Conservation (phyloP, 1,140 invertebrate species). For the Onthophagus taurus region DNA sequence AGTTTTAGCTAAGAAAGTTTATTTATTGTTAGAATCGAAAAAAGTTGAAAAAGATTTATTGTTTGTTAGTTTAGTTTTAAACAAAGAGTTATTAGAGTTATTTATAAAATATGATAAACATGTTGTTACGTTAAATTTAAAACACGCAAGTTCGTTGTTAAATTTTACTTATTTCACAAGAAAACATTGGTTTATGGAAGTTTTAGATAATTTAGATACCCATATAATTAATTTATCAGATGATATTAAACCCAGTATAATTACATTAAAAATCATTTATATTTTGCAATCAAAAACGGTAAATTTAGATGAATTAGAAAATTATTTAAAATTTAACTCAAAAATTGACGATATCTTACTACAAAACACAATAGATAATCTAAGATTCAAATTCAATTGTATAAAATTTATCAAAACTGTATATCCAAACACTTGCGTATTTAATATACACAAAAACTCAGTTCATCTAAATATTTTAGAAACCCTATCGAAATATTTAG, state of each 20-base stretch:
- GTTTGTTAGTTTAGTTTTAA: conserved; percentile 25
- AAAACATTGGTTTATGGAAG: conserved; percentile 30
- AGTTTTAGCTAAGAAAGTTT: conserved; percentile 13
- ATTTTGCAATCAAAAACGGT: background rate
- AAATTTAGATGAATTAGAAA: conserved; percentile 12
- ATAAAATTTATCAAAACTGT: conserved; percentile 19
- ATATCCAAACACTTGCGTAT: conserved; percentile 4
- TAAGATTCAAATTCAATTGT: conserved; percentile 20
- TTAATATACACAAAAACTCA: conserved; percentile 18
- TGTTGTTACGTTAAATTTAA: conserved; percentile 20
- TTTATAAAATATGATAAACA: conserved; percentile 24
- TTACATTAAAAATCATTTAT: conserved; percentile 24
- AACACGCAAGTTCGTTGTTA: conserved; percentile 24
- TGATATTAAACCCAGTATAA: background rate
- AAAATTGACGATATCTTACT: conserved; percentile 12
- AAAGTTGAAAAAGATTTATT: conserved; percentile 25
- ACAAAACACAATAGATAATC: conserved; percentile 19
- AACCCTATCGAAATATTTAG: background rate
- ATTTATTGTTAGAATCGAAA: conserved; percentile 15
- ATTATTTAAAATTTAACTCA: conserved; percentile 18
- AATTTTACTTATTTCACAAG: conserved; percentile 28
- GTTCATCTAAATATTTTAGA: conserved; percentile 9
- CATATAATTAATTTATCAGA: conserved; percentile 9
- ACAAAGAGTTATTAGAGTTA: conserved; percentile 24
- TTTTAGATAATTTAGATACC: conserved; percentile 19